These are phyloP conservation scores for Megalops cyprinoides DNA, from an alignment of 2,797 vertebrate genomes.

Conservation along the genomic window DNA sequence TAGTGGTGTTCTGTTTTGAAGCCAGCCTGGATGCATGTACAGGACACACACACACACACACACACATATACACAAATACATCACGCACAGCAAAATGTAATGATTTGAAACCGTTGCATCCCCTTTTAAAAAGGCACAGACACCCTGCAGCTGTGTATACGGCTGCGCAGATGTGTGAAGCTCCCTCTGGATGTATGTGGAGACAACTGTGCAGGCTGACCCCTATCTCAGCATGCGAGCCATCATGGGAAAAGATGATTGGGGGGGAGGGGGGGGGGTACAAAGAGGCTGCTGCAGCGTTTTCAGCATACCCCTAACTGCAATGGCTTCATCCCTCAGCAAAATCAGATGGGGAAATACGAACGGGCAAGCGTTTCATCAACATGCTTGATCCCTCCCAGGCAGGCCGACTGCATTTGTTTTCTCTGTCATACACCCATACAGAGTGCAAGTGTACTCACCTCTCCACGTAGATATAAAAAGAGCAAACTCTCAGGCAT, in stretches of 20 bases:
- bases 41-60: slow-evolving; percentile 5
- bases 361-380: not conserved
- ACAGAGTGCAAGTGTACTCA: not conserved
- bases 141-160: slow-evolving; percentile 49
- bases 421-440: not conserved
- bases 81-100: not conserved
- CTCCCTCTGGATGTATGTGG: slow-evolving; percentile 35
- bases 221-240: slow-evolving; percentile 29
- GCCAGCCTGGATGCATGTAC: slow-evolving; percentile 1
- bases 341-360: not conserved
- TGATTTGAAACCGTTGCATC: slow-evolving; percentile 17
- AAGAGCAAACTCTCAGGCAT: not conserved
- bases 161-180: slow-evolving; percentile 48
- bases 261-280: not conserved
- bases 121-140: not conserved
- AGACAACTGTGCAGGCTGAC: slow-evolving; percentile 41
- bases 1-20: slow-evolving; percentile 16
- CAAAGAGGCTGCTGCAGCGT: not conserved
- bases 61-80: slow-evolving; percentile 21
- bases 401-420: not conserved
- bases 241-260: slow-evolving; percentile 29
- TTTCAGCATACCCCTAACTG: slow-evolving; percentile 33
- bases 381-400: not conserved
- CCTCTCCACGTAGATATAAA: not conserved
- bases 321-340: slow-evolving; percentile 12